These are phyloP conservation scores for Colinus virginianus DNA, from an alignment of 2,113 vertebrate species.

Conservation along the genomic window DNA sequence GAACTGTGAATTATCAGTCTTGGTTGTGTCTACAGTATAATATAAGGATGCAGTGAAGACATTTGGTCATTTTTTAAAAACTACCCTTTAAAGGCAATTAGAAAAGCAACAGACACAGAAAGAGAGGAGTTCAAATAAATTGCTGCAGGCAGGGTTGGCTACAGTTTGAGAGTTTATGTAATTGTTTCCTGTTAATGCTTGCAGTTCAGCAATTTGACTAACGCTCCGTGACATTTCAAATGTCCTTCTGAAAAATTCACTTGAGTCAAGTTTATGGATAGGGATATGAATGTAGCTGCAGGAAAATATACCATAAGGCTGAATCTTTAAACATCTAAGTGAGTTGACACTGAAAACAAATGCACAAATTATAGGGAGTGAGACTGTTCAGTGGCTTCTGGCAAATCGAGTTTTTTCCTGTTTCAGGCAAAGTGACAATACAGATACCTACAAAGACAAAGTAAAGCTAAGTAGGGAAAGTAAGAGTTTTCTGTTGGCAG, in stretches of 20 bases:
- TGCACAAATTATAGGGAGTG: not conserved
- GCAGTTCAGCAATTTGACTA: conserved; percentile 43
- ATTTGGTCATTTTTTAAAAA: not conserved
- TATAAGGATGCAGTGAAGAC: not conserved
- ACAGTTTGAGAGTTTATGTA: not conserved
- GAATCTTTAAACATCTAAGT: not conserved
- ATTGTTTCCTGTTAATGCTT: conserved; percentile 40
- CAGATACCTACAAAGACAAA: not conserved
- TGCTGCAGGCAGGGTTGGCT: not conserved
- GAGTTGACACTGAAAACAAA: conserved; percentile 5
- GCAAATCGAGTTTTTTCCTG: conserved; percentile 6
- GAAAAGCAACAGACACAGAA: not conserved
- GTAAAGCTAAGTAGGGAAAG: not conserved
- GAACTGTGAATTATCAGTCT: not conserved
- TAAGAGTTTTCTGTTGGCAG: not conserved
- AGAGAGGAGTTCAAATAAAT: conserved; percentile 19
- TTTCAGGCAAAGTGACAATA: conserved; percentile 11
- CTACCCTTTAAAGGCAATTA: not conserved
- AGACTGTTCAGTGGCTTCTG: conserved; percentile 4
- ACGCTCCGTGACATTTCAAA: conserved; percentile 19
- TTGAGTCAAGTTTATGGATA: not conserved
- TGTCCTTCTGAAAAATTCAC: conserved; percentile 4
- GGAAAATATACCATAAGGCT: not conserved
- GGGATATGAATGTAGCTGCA: not conserved
- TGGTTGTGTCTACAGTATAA: not conserved